These are phyloP conservation scores for Tipula vernalis DNA, from an alignment of 2,888 invertebrate species.

Conservation along the genomic window DNA sequence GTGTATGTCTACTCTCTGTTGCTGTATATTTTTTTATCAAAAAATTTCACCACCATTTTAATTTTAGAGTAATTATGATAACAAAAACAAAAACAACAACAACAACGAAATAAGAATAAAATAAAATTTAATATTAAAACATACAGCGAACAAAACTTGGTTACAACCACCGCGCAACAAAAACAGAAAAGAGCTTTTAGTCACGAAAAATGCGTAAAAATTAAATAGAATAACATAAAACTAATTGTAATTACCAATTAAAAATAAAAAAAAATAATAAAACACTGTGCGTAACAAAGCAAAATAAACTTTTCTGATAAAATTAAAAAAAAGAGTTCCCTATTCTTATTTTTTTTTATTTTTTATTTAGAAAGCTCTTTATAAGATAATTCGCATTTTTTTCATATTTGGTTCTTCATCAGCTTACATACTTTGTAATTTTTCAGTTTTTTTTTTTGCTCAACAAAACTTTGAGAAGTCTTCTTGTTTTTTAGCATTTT, in stretches of 20 bases:
- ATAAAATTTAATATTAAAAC: not conserved
- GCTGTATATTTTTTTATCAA: not conserved
- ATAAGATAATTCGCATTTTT: not conserved
- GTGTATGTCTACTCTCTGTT: not conserved
- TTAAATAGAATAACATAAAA: not conserved
- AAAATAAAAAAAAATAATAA: not conserved
- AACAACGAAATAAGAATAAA: not conserved
- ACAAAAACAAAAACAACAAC: not conserved
- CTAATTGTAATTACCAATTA: not conserved
- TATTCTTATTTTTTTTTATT: not conserved
- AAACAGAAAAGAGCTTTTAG: not conserved
- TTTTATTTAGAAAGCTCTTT: not conserved
- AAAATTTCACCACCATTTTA: not conserved
- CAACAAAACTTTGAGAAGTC: not conserved
- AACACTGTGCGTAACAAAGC: not conserved
- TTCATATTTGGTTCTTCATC: not conserved
- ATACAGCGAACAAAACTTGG: not conserved
- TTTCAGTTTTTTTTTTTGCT: not conserved
- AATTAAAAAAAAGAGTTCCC: not conserved
- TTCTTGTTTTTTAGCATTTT: not conserved
- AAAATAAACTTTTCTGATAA: not conserved
- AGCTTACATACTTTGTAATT: not conserved
- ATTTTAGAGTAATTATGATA: not conserved
- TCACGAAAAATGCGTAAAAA: not conserved
- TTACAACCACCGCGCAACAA: not conserved